Percentiles rank a stretch among this genome's conserved stretches.
Evolutionary conservation across 2,888 invertebrate genomes (phyloP).

Genomic region (Syritta pipiens): DNA sequence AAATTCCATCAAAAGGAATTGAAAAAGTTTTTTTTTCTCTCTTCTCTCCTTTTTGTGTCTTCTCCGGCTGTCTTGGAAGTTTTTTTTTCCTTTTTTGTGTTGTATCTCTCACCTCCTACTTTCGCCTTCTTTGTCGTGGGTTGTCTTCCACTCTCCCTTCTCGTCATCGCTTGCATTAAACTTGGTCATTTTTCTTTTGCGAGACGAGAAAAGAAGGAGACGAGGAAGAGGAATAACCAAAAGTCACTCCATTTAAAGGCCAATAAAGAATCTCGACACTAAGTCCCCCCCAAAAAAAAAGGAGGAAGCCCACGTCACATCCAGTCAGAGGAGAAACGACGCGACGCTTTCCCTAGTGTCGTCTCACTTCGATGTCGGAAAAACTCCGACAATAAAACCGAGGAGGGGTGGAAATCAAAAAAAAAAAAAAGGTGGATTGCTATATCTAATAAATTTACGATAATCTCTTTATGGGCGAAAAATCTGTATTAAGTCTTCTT

Average conservation of each 20-base stretch:
- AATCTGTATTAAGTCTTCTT: slow-evolving; percentile 62
- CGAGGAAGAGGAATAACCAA: slow-evolving; percentile 37
- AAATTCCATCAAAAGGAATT: slow-evolving; percentile 55
- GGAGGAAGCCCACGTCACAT: slow-evolving; percentile 25
- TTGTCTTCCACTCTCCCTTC: slow-evolving; percentile 14
- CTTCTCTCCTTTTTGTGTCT: not conserved
- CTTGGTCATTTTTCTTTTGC: slow-evolving; percentile 58
- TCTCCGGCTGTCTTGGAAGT: not conserved
- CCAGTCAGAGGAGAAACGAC: too few relatives aligned
- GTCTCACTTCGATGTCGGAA: too few relatives aligned
- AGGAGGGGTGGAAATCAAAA: not conserved
- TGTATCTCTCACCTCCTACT: not conserved
- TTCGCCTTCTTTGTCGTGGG: slow-evolving; percentile 10
- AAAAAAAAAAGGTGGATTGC: slow-evolving; percentile 61
- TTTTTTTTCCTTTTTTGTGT: not conserved
- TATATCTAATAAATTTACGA: slow-evolving; percentile 67
- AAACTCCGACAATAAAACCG: slow-evolving; percentile 22
- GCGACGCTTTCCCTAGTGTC: slow-evolving; percentile 12
- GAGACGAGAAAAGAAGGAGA: too few relatives aligned
- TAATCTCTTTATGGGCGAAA: slow-evolving; percentile 65
- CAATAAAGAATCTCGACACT: slow-evolving; percentile 64
- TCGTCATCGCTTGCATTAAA: slow-evolving; percentile 51
- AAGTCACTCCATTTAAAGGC: slow-evolving; percentile 64
- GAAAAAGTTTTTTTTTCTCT: slow-evolving; percentile 41
- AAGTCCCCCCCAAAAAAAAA: slow-evolving; percentile 16